phyloP scores from a whole-genome alignment of 2,797 vertebrate genomes.

The Acropternis orthonyx region DNA sequence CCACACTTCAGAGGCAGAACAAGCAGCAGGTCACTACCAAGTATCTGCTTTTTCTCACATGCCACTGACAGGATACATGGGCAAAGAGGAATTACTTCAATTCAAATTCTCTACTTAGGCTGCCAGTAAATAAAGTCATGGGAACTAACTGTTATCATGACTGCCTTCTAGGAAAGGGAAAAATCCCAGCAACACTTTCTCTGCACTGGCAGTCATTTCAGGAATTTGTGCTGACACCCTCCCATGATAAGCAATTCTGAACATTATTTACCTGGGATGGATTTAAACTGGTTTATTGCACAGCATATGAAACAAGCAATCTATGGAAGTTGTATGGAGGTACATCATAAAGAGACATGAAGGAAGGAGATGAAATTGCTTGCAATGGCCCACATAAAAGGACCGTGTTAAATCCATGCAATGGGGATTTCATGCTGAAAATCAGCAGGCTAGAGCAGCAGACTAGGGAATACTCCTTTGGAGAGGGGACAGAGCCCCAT shows the following conservation, averaged over 20 bases:
- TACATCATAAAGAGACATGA: neutral
- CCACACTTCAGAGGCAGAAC: neutral
- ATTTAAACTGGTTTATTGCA: neutral
- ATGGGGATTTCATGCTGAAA: neutral
- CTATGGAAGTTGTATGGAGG: neutral
- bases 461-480: neutral
- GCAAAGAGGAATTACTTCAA: slow-evolving; percentile 2
- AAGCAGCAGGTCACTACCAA: neutral
- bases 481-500: neutral
- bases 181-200: neutral
- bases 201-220: neutral
- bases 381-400: neutral
- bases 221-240: neutral
- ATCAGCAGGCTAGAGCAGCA: neutral
- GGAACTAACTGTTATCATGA: neutral
- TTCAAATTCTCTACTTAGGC: neutral
- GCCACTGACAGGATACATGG: neutral
- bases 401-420: neutral
- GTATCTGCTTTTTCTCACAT: slow-evolving; percentile 38
- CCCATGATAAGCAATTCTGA: neutral
- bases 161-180: slow-evolving; percentile 6
- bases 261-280: neutral
- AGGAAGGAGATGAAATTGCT: neutral
- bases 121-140: slow-evolving; percentile 22
- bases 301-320: neutral